Evolutionary conservation across 2,888 invertebrate genomes (phyloP).

Genomic region (Tetragnatha montana): DNA sequence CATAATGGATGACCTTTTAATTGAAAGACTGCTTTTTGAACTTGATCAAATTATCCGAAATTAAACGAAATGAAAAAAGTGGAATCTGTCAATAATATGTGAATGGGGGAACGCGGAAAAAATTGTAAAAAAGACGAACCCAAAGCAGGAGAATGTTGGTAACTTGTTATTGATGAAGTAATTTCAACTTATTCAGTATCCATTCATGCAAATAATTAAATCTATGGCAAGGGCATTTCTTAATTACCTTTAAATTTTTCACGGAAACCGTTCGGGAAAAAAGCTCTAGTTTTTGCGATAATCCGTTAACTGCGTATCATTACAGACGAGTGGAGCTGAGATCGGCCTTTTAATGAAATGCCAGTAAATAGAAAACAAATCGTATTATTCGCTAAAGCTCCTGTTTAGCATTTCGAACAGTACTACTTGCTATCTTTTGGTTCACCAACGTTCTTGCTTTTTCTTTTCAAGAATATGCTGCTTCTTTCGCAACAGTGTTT

Average conservation of each 20-base stretch:
- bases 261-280: constrained; percentile 45
- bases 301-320: constrained; percentile 68
- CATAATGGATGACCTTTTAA: constrained; percentile 60
- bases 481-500: too few relatives aligned
- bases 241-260: constrained; percentile 68
- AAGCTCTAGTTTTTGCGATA: constrained; percentile 63
- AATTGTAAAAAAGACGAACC: constrained; percentile 26
- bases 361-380: constrained; percentile 61
- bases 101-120: constrained; percentile 28
- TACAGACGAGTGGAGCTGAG: constrained; percentile 40
- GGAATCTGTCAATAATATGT: constrained; percentile 53
- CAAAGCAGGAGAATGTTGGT: constrained; percentile 49
- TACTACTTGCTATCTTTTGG: too few relatives aligned
- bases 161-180: constrained; percentile 69
- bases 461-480: too few relatives aligned
- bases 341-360: constrained; percentile 66
- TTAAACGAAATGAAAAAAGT: constrained; percentile 43
- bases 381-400: constrained; percentile 46
- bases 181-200: constrained; percentile 64
- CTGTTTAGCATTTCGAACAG: constrained; percentile 54
- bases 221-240: constrained; percentile 63
- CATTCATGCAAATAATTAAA: constrained; percentile 70
- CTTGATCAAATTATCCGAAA: constrained; percentile 57
- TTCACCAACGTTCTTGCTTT: too few relatives aligned
- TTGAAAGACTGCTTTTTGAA: constrained; percentile 64